Conservation (phyloP, 2,797 vertebrate genomes). For the Pempheris klunzingeri region DNA sequence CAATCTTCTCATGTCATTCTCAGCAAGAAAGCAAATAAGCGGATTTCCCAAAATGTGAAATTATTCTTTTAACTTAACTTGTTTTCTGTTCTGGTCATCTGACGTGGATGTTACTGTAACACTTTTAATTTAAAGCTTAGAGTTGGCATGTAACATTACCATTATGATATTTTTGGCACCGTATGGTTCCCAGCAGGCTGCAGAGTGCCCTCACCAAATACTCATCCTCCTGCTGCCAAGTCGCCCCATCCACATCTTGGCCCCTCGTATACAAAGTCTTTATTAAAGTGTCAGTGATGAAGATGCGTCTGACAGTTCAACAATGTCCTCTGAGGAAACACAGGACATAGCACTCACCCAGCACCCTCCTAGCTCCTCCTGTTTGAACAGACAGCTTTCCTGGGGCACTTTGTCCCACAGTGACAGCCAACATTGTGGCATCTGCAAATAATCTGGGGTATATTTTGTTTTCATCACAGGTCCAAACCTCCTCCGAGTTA, state of each 20-base stretch:
- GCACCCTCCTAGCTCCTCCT: slow-evolving; percentile 36
- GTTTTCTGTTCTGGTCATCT: neutral
- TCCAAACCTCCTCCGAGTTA: slow-evolving; percentile 5
- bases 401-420: neutral
- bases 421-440: slow-evolving; percentile 6
- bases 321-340: slow-evolving; percentile 55
- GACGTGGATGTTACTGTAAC: neutral
- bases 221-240: slow-evolving; percentile 3
- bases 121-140: neutral
- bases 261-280: slow-evolving; percentile 31
- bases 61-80: neutral
- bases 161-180: no score
- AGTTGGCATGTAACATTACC: neutral
- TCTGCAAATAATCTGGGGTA: slow-evolving; percentile 14
- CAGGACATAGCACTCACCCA: slow-evolving; percentile 25
- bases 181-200: slow-evolving; percentile 21
- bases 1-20: neutral
- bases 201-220: slow-evolving; percentile 18
- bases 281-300: slow-evolving; percentile 59
- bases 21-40: no score
- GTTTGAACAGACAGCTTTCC: slow-evolving; percentile 44
- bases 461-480: neutral
- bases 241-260: slow-evolving; percentile 14
- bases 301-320: slow-evolving; percentile 62
- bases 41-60: neutral